Base-by-base conservation (phyloP, 1,140 invertebrate genomes). In the Dendroctonus ponderosae region DNA sequence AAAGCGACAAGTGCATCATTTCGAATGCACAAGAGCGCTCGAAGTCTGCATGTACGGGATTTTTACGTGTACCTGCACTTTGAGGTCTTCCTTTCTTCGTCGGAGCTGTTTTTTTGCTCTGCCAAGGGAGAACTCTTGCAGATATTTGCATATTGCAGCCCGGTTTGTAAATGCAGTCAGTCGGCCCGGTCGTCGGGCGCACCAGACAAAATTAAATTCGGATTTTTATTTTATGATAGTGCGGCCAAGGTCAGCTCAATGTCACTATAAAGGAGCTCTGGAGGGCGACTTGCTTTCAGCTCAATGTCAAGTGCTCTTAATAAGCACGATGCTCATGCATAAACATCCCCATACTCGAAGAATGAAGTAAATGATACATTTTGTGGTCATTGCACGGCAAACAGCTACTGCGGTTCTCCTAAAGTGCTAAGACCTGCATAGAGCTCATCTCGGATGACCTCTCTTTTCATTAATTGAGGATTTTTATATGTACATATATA, bases 61-160 rank as follows among this genome's bases (percentile, higher is more conserved):
- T 57, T 57, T 57, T 57, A 57, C 54, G 39, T 57, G 54, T 57
- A 57, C 54, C 54, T 57, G 54, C 54, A 57, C 54, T 57, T 57
- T 57, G 54, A 42, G 54, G 54, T 57, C 54, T 57, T 57, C 54
- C 54, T 57, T 57, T 57, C 5, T 43, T 57, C n/a, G 8, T 57
- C 38, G n/a, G 5, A n/a, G n/a, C n/a, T 41, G 3, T 57, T 57
- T 41, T 42, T 57, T 57, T 57, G 6, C 11, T 57, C 26, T 3
- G n/a, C 39, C 12, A 57, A 57, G 54, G 54, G 54, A 57, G 54
- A 57, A 57, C 37, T 7, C 9, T 43, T 11, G 5, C 14, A 57
- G 38, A 57, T 46, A 61, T 61, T 61, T 61, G 58, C 58, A 61
- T 61, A 61, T 61, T 61, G 58, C 58, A n/a, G n/a, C n/a, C n/a